phyloP scores from a whole-genome alignment of 2,888 invertebrate species.

The Cephus sareptanus region DNA sequence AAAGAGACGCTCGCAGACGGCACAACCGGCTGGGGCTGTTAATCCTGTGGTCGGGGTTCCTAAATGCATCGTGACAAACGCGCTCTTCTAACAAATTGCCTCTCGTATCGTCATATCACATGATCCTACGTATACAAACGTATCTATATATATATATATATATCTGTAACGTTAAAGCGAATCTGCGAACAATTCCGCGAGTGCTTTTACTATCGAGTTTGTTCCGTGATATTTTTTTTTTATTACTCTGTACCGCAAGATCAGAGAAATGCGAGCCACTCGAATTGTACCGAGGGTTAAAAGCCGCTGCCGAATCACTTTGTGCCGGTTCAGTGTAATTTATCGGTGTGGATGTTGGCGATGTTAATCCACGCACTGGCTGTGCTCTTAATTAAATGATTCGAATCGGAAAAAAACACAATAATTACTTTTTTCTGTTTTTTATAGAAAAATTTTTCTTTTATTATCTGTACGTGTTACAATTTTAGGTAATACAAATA shows the following conservation, averaged over 20 bases:
- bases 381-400: background rate
- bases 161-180: slow-evolving; percentile 38
- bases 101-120: slow-evolving; percentile 37
- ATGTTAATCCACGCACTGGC: background rate
- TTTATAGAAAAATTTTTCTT: background rate
- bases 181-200: slow-evolving; percentile 37
- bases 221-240: background rate
- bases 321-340: background rate
- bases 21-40: background rate
- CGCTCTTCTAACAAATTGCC: slow-evolving; percentile 49
- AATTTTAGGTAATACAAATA: background rate
- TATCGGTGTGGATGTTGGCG: background rate
- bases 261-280: slow-evolving; percentile 28
- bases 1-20: background rate
- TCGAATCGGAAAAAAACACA: background rate
- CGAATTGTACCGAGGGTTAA: background rate
- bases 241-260: slow-evolving; percentile 21
- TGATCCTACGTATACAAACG: background rate
- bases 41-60: slow-evolving; percentile 19
- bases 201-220: background rate
- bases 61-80: slow-evolving; percentile 49
- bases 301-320: background rate
- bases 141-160: background rate
- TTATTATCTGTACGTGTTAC: background rate
- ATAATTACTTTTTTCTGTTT: background rate